A percentile compares a stretch with the other conserved stretches of the same genome.
phyloP scores from a whole-genome alignment of 1,140 invertebrate genomes.

The Orius insidiosus region DNA sequence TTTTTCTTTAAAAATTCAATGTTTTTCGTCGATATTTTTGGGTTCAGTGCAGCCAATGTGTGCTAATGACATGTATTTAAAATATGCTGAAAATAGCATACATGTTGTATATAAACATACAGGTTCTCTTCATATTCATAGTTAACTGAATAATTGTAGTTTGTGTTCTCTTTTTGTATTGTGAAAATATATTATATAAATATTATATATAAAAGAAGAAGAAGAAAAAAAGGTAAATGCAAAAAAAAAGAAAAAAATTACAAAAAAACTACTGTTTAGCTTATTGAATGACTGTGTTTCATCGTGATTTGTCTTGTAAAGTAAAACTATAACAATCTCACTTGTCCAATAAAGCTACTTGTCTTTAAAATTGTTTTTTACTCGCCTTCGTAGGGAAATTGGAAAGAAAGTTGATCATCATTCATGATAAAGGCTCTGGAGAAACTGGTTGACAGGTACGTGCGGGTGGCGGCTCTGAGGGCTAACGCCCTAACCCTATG shows the following conservation, averaged over 20 bases:
- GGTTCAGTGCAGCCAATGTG: constrained; percentile 13
- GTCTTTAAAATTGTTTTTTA: constrained; percentile 17
- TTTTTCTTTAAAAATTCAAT: no score
- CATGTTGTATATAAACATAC: constrained; percentile 15
- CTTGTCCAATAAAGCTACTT: constrained; percentile 22
- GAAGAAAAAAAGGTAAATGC: constrained; percentile 1
- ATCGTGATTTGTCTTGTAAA: constrained; percentile 22
- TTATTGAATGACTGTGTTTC: constrained; percentile 21
- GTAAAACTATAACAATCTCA: constrained; percentile 20
- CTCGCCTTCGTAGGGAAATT: no score
- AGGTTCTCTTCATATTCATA: constrained; percentile 17
- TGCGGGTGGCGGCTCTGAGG: no score
- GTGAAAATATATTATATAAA: constrained; percentile 16
- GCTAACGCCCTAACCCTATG: no score
- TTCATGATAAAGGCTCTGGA: no score
- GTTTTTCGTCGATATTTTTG: no score
- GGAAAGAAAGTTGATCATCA: no score
- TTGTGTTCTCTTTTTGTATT: constrained; percentile 21
- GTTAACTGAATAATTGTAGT: constrained; percentile 18
- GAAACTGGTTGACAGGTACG: no score
- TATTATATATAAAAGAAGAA: constrained; percentile 8
- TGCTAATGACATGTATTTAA: constrained; percentile 11
- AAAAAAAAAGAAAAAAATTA: constrained; percentile 16
- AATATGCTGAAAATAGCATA: constrained; percentile 10
- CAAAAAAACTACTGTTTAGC: constrained; percentile 20